Evolutionary conservation across 2,113 vertebrate species (phyloP).

Genomic region (Larimichthys polyactis): DNA sequence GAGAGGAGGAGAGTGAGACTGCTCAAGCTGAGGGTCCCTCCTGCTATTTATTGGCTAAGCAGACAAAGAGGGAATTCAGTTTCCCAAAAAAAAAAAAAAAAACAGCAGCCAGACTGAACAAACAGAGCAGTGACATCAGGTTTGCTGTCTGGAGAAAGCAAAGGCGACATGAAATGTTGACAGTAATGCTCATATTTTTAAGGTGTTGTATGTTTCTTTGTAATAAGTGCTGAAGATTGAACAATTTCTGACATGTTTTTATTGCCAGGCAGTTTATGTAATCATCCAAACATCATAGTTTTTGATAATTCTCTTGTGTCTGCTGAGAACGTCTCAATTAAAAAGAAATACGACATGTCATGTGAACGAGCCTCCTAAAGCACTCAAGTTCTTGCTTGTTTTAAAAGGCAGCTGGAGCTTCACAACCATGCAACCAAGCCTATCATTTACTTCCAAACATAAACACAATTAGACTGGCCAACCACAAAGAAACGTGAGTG

Average conservation of each 20-base stretch:
- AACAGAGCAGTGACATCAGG: conserved; percentile 18
- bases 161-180: conserved; percentile 28
- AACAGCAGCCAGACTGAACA: conserved; percentile 8
- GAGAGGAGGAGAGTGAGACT: conserved; percentile 40
- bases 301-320: neutral
- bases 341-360: neutral
- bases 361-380: neutral
- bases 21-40: conserved; percentile 15
- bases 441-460: conserved; percentile 58
- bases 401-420: conserved; percentile 36
- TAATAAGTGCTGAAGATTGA: neutral
- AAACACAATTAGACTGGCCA: conserved; percentile 36
- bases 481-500: conserved; percentile 19
- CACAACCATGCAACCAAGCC: conserved; percentile 11
- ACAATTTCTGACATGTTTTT: neutral
- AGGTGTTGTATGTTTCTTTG: neutral
- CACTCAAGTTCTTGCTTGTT: conserved; percentile 25
- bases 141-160: conserved; percentile 56
- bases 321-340: conserved; percentile 27
- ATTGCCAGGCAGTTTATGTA: neutral
- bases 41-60: conserved; percentile 82
- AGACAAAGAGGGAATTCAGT: conserved; percentile 76
- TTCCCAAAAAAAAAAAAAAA: conserved; percentile 31
- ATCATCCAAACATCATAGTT: neutral
- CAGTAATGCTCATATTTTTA: conserved; percentile 3